Percentiles rank a stretch among this genome's conserved stretches.
These are phyloP conservation scores for Trididemnum clinides DNA, from an alignment of 23 tunicate genomes.

Conservation along the genomic window DNA sequence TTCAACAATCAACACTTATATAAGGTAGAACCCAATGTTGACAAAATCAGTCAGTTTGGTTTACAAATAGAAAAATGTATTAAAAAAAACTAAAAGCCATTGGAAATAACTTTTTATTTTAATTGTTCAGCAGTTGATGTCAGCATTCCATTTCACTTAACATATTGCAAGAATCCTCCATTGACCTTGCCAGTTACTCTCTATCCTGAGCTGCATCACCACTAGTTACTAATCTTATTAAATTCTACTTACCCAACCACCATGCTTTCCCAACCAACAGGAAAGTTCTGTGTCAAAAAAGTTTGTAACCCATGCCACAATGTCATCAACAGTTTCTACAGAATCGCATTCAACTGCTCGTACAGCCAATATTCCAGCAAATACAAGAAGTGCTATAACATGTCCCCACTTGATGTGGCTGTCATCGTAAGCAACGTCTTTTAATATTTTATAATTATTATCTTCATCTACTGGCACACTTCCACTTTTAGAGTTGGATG, in stretches of 20 bases:
- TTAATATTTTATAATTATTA: background rate
- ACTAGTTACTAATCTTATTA: too few relatives aligned
- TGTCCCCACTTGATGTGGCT: conserved; percentile 76
- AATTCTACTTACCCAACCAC: conserved; percentile 83
- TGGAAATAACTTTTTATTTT: too few relatives aligned
- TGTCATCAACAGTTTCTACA: conserved; percentile 53
- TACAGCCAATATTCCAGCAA: conserved; percentile 60
- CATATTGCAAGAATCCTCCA: too few relatives aligned
- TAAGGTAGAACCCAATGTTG: too few relatives aligned
- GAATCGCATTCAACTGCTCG: conserved; percentile 49
- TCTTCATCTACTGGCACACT: background rate
- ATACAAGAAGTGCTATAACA: conserved; percentile 61
- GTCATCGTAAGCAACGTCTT: conserved; percentile 32
- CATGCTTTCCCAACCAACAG: conserved; percentile 48
- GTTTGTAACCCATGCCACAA: conserved; percentile 65
- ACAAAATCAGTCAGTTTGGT: too few relatives aligned
- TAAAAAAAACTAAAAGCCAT: too few relatives aligned
- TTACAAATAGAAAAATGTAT: too few relatives aligned
- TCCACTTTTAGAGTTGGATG: background rate
- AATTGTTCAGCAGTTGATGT: too few relatives aligned
- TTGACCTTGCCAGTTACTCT: too few relatives aligned
- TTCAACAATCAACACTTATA: too few relatives aligned
- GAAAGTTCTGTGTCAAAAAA: conserved; percentile 56
- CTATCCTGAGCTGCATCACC: too few relatives aligned
- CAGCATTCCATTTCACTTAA: too few relatives aligned